Conservation (phyloP, 2,888 invertebrate genomes). For the Diaphora mendica region DNA sequence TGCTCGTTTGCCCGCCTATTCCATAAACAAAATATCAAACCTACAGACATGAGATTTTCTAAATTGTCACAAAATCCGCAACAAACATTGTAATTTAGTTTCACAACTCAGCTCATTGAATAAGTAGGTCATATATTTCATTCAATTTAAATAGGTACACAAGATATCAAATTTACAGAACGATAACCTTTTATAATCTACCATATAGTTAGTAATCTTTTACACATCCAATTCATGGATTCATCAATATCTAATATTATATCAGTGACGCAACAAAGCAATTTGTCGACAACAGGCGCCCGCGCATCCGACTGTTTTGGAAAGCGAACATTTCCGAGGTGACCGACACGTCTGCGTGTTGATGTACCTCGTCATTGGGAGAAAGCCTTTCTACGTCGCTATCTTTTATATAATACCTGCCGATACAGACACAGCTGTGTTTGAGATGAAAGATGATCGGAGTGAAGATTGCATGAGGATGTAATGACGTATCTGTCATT, state of each 20-base stretch:
- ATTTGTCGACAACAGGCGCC: constrained; percentile 1
- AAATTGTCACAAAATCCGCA: background rate
- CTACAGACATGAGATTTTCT: background rate
- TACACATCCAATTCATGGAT: background rate
- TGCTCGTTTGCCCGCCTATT: too few relatives aligned
- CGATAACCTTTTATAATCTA: background rate
- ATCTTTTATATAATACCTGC: constrained; percentile 19
- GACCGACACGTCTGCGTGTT: constrained; percentile 3
- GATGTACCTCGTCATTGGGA: constrained; percentile 13
- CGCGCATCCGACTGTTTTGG: constrained; percentile 6
- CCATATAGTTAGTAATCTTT: background rate
- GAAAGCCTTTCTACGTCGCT: constrained; percentile 27
- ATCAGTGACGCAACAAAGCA: background rate
- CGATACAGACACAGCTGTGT: constrained; percentile 6
- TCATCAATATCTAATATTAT: background rate
- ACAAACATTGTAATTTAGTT: background rate
- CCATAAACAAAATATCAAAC: too few relatives aligned
- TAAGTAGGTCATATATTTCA: background rate
- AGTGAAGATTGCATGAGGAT: background rate
- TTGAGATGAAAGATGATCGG: background rate
- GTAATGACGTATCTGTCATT: background rate
- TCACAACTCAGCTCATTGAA: background rate
- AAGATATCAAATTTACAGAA: background rate
- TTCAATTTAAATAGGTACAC: background rate
- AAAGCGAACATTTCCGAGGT: constrained; percentile 12